Evolutionary conservation across 2,888 invertebrate species (phyloP).

Genomic region (Drosophila paranaensis): DNA sequence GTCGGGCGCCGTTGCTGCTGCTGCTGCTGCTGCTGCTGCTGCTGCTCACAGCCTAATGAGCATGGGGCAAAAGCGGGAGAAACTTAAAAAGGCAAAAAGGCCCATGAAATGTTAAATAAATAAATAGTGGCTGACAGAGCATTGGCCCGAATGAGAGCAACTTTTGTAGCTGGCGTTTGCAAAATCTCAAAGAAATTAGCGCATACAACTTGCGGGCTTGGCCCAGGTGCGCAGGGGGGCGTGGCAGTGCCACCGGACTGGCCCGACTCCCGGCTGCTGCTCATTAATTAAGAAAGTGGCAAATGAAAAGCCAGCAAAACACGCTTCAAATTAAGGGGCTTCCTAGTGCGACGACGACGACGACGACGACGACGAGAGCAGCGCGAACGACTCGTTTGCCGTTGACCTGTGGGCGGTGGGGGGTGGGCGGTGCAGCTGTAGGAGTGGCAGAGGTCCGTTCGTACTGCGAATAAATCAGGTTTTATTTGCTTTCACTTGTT

Average conservation of each 20-base stretch:
- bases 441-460: slow-evolving; percentile 21
- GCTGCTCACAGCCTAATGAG: slow-evolving; percentile 51
- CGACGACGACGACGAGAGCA: slow-evolving; percentile 17
- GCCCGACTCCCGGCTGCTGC: slow-evolving; percentile 48
- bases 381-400: slow-evolving; percentile 31
- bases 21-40: background rate
- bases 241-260: background rate
- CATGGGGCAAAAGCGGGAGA: slow-evolving; percentile 32
- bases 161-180: slow-evolving; percentile 67
- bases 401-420: slow-evolving; percentile 37
- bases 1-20: background rate
- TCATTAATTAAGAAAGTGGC: slow-evolving; percentile 80
- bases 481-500: slow-evolving; percentile 78
- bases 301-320: slow-evolving; percentile 77
- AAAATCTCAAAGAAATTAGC: slow-evolving; percentile 74
- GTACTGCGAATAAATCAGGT: slow-evolving; percentile 70
- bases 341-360: slow-evolving; percentile 32
- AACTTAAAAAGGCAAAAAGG: slow-evolving; percentile 70
- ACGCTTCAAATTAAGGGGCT: slow-evolving; percentile 69
- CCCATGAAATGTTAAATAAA: slow-evolving; percentile 73
- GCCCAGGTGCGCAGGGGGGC: slow-evolving; percentile 30
- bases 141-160: slow-evolving; percentile 69
- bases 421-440: background rate
- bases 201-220: slow-evolving; percentile 68
- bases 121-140: slow-evolving; percentile 74